Evolutionary conservation across 92 coral and sea anemone genomes (phyloP), one percentile per base, ranked within the genome.

Genomic region (Epizoanthus rinbou): DNA sequence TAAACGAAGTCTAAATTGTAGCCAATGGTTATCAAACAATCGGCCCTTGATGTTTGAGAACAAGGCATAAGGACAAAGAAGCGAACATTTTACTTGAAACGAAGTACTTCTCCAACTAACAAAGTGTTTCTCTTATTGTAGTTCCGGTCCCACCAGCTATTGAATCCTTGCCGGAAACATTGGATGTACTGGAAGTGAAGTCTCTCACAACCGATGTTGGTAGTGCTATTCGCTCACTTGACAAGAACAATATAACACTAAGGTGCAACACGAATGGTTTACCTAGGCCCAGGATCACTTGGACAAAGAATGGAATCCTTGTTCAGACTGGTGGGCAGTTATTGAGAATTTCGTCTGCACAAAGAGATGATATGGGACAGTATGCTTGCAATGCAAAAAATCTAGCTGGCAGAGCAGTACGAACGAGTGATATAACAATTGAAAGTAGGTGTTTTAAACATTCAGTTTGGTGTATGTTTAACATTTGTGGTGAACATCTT

Each of bases 181-280:
- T 75, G 63, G 22, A 58, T 9, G 6, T 58, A 24, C 41, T 75
- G 69, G 81, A 31, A 18, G 45, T 75, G 45, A 75, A 58, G 23
- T 75, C 81, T 58, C 25, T 57, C 7, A 37, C 56, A 18, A 57
- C 81, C 15, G 81, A 75, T 57, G 69, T 75, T 18, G 69, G 81
- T 33, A 57, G 81, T 15, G 35, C 8, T 7, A 75, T 75, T 58
- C 81, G 81, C 17, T 57, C 81, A 8, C 41, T 75, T 52, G 54
- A 75, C 57, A 75, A 21, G 43, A 75, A 35, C 13, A 75, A 75
- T 53, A 75, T 75, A 18, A 75, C 81, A 0, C 68, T 75, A 28
- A 35, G 81, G 68, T 75, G 81, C 81, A 75, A 75, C 23, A 10
- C 81, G 17, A 75, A 75, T 35, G 81, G 81, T 19, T 53, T 75